Evolutionary conservation across 2,888 invertebrate genomes (phyloP).

Genomic region (Halictus quadricinctus): DNA sequence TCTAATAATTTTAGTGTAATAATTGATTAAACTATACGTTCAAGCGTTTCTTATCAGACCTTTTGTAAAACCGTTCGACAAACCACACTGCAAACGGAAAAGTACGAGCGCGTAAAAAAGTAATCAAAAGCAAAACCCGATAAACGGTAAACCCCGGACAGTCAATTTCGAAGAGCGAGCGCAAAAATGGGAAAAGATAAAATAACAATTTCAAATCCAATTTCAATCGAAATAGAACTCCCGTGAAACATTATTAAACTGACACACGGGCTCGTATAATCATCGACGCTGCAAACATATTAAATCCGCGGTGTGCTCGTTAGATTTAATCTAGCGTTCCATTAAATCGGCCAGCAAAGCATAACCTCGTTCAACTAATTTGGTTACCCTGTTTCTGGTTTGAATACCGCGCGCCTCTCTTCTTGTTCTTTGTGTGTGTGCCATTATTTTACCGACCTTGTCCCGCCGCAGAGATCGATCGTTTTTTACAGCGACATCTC

Average conservation of each 20-base stretch:
- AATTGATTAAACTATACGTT: not conserved
- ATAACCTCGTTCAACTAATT: conserved; percentile 1
- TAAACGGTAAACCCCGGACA: not conserved
- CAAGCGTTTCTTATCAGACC: not conserved
- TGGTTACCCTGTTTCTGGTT: not conserved
- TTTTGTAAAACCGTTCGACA: not conserved
- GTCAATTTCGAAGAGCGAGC: not conserved
- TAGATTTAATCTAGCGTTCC: conserved; percentile 1
- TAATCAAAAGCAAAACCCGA: not conserved
- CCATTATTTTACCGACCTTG: not conserved
- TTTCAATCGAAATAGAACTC: not conserved
- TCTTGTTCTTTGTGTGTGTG: not conserved
- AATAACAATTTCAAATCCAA: conserved; percentile 1
- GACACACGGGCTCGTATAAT: not conserved
- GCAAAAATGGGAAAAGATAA: not conserved
- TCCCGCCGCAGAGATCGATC: not conserved
- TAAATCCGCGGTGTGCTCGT: not conserved
- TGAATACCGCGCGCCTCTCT: not conserved
- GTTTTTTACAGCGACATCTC: conserved; percentile 7
- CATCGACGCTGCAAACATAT: not conserved
- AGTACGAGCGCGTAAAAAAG: not conserved
- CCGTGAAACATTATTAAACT: not conserved
- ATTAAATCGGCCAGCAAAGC: not conserved
- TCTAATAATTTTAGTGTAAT: not conserved
- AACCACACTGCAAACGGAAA: not conserved